Evolutionary conservation across 2,113 vertebrate species (phyloP).

Genomic region (Gopherus evgoodei): DNA sequence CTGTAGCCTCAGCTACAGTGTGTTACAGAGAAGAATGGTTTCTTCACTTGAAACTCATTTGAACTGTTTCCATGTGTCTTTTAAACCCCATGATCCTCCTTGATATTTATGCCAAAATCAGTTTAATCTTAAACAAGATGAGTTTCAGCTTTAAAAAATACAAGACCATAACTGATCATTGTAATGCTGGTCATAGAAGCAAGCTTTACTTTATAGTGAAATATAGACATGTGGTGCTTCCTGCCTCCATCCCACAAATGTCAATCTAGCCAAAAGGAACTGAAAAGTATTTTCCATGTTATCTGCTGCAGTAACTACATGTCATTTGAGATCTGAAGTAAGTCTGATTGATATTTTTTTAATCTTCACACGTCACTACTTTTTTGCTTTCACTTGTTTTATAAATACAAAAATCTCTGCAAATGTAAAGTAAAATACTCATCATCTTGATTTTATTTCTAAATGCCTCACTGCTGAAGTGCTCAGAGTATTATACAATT

Average conservation of each 20-base stretch:
- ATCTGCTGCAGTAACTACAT: background rate
- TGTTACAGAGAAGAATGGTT: conserved; percentile 26
- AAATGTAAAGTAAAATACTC: background rate
- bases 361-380: background rate
- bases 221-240: background rate
- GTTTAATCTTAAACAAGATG: conserved; percentile 9
- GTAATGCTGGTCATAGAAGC: background rate
- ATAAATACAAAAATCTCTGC: background rate
- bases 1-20: background rate
- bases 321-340: background rate
- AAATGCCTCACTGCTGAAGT: background rate
- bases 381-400: background rate
- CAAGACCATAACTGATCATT: conserved; percentile 33
- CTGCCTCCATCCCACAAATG: background rate
- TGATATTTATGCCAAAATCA: conserved; percentile 1
- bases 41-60: background rate
- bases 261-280: background rate
- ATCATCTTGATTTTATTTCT: background rate
- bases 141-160: conserved; percentile 25
- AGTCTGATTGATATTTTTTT: background rate
- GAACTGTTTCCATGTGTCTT: conserved; percentile 3
- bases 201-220: conserved; percentile 11
- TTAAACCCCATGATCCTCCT: background rate
- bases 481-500: background rate
- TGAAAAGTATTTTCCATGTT: background rate